Evolutionary conservation across 2,797 vertebrate genomes (phyloP).

Genomic region (Malacoctenus gilli): DNA sequence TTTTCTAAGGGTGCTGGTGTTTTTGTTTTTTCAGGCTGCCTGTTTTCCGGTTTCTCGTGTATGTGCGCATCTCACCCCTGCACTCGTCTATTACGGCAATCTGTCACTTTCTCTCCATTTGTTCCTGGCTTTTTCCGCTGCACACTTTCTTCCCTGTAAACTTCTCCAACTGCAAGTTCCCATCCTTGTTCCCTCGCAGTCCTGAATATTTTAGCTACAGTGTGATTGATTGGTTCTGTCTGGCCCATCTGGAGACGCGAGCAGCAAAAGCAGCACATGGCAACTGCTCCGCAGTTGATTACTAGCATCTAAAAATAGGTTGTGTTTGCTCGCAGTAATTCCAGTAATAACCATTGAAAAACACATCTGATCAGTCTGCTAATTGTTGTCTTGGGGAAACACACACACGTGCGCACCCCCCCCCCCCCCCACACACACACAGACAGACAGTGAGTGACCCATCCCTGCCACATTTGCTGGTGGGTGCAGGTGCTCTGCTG

Average conservation of each 20-base stretch:
- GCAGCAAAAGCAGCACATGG: constrained; percentile 16
- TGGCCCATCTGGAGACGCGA: constrained; percentile 54
- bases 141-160: constrained; percentile 26
- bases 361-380: constrained; percentile 4
- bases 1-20: constrained; percentile 4
- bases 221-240: constrained; percentile 57
- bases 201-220: constrained; percentile 48
- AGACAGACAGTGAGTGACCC: background rate
- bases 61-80: too few relatives aligned
- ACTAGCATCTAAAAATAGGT: background rate
- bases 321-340: background rate
- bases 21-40: constrained; percentile 22
- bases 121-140: background rate
- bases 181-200: constrained; percentile 31
- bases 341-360: constrained; percentile 1
- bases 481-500: constrained; percentile 49
- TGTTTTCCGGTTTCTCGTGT: constrained; percentile 7
- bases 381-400: constrained; percentile 4
- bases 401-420: constrained; percentile 3
- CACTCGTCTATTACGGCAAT: too few relatives aligned
- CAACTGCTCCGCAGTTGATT: constrained; percentile 5
- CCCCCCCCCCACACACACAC: too few relatives aligned
- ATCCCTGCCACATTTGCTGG: constrained; percentile 20
- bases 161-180: too few relatives aligned
- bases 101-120: constrained; percentile 13